Evolutionary conservation across 2,797 vertebrate species (phyloP).

Genomic region (Cryptoprocta ferox): DNA sequence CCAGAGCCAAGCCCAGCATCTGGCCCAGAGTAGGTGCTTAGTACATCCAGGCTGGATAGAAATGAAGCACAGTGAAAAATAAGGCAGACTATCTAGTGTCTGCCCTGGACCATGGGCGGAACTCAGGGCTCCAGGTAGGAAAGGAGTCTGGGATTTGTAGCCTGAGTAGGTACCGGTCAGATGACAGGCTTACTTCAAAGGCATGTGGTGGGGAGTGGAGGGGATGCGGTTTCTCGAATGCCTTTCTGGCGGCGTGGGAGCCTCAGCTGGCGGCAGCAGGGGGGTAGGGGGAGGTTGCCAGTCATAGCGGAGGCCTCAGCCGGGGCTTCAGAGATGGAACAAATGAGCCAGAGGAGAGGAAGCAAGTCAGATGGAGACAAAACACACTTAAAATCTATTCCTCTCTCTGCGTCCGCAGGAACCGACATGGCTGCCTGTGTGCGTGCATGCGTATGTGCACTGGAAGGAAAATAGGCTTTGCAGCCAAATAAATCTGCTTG

Average conservation of each 20-base stretch:
- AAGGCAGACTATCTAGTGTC: background rate
- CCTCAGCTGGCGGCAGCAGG: background rate
- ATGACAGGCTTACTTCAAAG: slow-evolving; percentile 60
- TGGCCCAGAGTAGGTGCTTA: slow-evolving; percentile 47
- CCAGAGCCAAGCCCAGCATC: background rate
- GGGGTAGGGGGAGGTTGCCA: background rate
- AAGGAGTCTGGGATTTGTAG: slow-evolving; percentile 32
- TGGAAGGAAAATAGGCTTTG: slow-evolving; percentile 54
- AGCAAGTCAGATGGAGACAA: slow-evolving; percentile 55
- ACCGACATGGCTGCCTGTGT: background rate
- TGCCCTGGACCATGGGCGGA: background rate
- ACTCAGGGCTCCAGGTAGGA: background rate
- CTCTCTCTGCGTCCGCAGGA: background rate
- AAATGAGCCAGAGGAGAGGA: slow-evolving; percentile 47
- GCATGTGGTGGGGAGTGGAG: background rate
- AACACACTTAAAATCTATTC: slow-evolving; percentile 44
- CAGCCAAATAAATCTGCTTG: slow-evolving; percentile 19
- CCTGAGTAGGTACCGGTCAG: background rate
- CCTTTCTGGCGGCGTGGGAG: slow-evolving; percentile 47
- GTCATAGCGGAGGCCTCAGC: background rate
- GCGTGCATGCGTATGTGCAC: background rate
- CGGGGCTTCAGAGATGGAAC: slow-evolving; percentile 25
- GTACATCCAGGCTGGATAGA: slow-evolving; percentile 15
- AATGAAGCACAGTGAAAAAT: slow-evolving; percentile 1
- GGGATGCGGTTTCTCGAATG: slow-evolving; percentile 26